phyloP scores from a whole-genome alignment of 2,113 vertebrate genomes.

The Chaetura pelagica region DNA sequence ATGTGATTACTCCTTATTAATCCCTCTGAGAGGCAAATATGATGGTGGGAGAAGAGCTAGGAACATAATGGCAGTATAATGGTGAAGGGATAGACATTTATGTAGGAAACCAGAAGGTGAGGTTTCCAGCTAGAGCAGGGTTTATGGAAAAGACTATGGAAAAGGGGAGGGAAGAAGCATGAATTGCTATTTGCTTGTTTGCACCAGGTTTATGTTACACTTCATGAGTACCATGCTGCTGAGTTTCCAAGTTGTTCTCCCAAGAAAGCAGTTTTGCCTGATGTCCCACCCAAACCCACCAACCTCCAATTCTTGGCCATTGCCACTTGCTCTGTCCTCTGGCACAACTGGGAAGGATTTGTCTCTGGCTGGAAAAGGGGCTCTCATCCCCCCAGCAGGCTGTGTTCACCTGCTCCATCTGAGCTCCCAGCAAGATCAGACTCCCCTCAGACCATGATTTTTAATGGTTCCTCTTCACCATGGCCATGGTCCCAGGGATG shows the following conservation, averaged over 20 bases:
- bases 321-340: not conserved
- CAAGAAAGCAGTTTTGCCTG: not conserved
- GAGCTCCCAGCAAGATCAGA: not conserved
- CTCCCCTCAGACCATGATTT: not conserved
- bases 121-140: not conserved
- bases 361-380: not conserved
- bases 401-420: not conserved
- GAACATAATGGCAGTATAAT: accelerated
- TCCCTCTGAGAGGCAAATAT: not conserved
- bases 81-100: not conserved
- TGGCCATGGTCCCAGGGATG: not conserved
- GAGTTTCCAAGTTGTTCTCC: not conserved
- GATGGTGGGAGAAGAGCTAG: not conserved
- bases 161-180: not conserved
- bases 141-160: not conserved
- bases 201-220: not conserved
- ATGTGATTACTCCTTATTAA: not conserved
- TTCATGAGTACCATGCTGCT: not conserved
- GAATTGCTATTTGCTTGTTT: not conserved
- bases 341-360: not conserved
- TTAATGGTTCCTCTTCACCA: not conserved
- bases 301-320: not conserved
- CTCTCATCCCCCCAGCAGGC: not conserved
- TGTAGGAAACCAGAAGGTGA: not conserved
- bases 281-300: not conserved